Evolutionary conservation across 2,797 vertebrate genomes (phyloP), one percentile per base, ranked within the genome.

Genomic region (Neopelma chrysocephalum): DNA sequence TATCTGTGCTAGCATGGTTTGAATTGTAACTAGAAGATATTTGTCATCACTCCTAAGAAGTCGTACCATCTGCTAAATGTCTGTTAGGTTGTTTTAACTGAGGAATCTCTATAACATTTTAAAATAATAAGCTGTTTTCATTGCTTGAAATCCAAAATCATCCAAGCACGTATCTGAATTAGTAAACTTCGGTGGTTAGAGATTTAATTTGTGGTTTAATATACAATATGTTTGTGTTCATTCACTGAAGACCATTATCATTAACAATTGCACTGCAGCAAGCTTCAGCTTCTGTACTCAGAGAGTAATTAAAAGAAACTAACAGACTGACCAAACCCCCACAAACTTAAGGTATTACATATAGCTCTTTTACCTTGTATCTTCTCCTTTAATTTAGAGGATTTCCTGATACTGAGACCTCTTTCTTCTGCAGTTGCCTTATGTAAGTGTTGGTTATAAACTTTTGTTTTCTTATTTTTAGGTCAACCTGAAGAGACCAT

Each of bases 401-500:
- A 31, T 73, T 92, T 89, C 13, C 6, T 81, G 26, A 43, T 85
- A 29, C 32, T 61, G 17, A 84, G 27, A 54, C 5, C 12, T 45
- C 6, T 50, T 40, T 57, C 16, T 50, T 91, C 65, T 82, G 10
- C 54, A 42, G 8, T 53, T 92, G 25, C 17, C 10, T 29, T 93
- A 22, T 51, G 3, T 60, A 76, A 82, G 5, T 38, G 7, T 65
- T 79, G 29, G 32, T 62, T 87, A 9, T 79, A 43, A 91, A 64
- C 27, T 75, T 89, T 21, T 95, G 34, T 0, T 21, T 88, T 93
- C 90, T 3, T 61, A 51, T 72, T 47, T 96, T 40, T 97, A 99
- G 99, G 99, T 99, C 86, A 99, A 99, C 97, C 94, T 99, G 95
- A 99, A 99, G 97, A 97, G 99, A 29, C 99, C 99, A 0, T 99